Base-by-base conservation (phyloP, 2,888 invertebrate species). In the Acleris laterana region DNA sequence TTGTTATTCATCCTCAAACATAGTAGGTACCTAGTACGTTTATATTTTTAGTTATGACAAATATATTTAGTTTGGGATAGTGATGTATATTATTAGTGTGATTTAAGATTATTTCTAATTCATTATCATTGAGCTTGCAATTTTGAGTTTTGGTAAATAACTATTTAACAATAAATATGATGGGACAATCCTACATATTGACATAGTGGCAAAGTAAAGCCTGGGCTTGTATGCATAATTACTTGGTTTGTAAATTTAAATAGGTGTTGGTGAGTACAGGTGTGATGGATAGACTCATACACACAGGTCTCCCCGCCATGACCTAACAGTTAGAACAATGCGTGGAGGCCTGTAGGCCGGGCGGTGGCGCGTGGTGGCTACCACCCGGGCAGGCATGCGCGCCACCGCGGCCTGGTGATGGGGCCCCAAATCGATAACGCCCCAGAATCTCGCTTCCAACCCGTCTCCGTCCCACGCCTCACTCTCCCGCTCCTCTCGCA, bases 351-450 rank as follows among this genome's bases (percentile, higher is more conserved):
- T 38, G 13, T 11, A 38, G 38, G 46, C 62, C 52, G 63, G 58
- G 65, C 38, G 49, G 49, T 19, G 17, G 52, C 32, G 53, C 53
- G 59, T 64, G 64, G 64, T 64, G 49, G 59, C 53, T 52, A 70
- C 71, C 68, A 74, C 74, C 67, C 70, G 72, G 70, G 25, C 72
- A 77, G 83, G 77, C 85, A 84, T 87, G 88, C 87, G 87, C 87
- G 78, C 73, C 79, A 79, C 82, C 83, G 81, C 79, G 74, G 74
- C 70, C 80, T 83, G 84, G 85, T 89, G 89, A 84, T 88, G 89
- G 89, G 85, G 82, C 77, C 78, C 77, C 82, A 81, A 89, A 92
- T 93, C 92, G 89, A 92, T 91, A 90, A 82, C 80, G 81, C 82
- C 87, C 89, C 89, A 88, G 84, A 85, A 87, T 88, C 87, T 82